A percentile compares a stretch with the other conserved stretches of the same genome.
phyloP scores from a whole-genome alignment of 2,113 vertebrate genomes.

The Hepsetus odoe region DNA sequence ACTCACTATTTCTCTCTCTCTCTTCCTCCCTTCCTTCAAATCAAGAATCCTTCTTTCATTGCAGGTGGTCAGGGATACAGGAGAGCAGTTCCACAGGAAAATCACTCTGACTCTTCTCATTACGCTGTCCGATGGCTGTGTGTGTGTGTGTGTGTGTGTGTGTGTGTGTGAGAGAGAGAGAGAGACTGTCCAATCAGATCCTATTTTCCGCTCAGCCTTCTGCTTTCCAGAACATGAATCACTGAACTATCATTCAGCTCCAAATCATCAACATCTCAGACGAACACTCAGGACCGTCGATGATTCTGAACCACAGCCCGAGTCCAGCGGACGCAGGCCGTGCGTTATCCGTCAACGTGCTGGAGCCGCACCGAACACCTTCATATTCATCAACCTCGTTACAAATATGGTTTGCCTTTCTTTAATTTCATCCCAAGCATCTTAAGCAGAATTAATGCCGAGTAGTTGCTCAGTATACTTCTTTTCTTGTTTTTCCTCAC shows the following conservation, averaged over 20 bases:
- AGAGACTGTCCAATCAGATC: slow-evolving; percentile 28
- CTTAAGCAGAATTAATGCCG: neutral
- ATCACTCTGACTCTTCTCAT: slow-evolving; percentile 30
- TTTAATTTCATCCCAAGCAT: neutral
- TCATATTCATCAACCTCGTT: slow-evolving; percentile 14
- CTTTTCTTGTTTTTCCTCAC: no score
- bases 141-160: neutral
- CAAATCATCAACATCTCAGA: neutral
- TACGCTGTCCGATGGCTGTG: slow-evolving; percentile 23
- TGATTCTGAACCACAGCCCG: neutral
- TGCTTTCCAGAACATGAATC: slow-evolving; percentile 36
- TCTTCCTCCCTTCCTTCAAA: no score
- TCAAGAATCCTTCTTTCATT: no score
- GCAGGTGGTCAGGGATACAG: neutral
- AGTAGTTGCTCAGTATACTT: no score
- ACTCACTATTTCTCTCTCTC: no score
- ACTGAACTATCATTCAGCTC: neutral
- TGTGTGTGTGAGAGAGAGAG: no score
- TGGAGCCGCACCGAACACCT: neutral
- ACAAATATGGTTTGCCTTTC: neutral
- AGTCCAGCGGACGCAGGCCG: neutral
- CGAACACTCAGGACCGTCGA: neutral
- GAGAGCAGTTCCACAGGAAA: slow-evolving; percentile 4
- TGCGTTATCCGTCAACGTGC: neutral
- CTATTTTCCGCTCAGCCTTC: slow-evolving; percentile 19